Conservation (phyloP, 2,113 vertebrate species). For the Limnothrissa miodon region DNA sequence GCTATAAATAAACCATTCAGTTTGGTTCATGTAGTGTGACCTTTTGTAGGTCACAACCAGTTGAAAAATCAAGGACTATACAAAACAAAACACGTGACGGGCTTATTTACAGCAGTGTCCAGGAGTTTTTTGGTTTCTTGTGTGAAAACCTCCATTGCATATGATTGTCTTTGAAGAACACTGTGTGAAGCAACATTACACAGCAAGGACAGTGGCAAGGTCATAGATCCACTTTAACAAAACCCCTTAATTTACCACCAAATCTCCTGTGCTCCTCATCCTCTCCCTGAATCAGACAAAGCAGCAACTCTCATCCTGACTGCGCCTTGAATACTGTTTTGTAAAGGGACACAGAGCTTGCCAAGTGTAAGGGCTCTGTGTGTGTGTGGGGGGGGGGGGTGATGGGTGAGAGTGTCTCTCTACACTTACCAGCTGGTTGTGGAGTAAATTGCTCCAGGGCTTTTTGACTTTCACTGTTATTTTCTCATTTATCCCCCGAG, state of each 20-base stretch:
- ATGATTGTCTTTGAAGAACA: not conserved
- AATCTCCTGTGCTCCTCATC: not conserved
- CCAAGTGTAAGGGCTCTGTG: not conserved
- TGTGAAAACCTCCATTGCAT: not conserved
- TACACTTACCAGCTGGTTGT: not conserved
- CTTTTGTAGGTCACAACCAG: not conserved
- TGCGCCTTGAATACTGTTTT: not conserved
- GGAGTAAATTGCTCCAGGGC: slow-evolving; percentile 46
- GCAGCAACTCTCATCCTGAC: not conserved
- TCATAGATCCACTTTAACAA: slow-evolving; percentile 5
- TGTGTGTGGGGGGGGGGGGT: not conserved
- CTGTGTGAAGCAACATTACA: not conserved
- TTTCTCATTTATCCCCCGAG: slow-evolving; percentile 56
- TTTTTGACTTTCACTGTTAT: slow-evolving; percentile 53
- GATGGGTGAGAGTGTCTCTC: not conserved
- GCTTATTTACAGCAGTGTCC: not conserved
- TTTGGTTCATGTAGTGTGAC: not conserved
- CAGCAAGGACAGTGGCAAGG: not conserved
- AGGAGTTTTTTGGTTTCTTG: not conserved
- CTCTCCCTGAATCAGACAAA: not conserved
- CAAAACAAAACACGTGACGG: not conserved
- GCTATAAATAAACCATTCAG: not conserved
- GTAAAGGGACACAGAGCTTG: not conserved
- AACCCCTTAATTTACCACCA: not conserved
- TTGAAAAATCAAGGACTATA: not conserved